phyloP scores from a whole-genome alignment of 2,113 vertebrate species.

The Dasyprocta punctata region DNA sequence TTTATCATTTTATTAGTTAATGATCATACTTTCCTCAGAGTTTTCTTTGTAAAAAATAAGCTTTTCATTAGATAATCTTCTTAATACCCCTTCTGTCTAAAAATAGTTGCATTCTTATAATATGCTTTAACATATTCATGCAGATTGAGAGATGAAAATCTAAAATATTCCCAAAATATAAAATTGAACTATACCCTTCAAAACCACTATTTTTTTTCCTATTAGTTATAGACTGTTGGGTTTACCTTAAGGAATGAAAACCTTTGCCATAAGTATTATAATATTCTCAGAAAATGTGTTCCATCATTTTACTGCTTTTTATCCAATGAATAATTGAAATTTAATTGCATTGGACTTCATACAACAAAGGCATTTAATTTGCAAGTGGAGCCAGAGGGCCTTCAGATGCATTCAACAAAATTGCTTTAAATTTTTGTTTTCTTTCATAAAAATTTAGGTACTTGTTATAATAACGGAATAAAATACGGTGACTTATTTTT shows the following conservation, averaged over 20 bases:
- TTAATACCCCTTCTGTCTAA: background rate
- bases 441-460: background rate
- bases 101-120: background rate
- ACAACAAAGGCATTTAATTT: constrained; percentile 27
- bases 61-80: background rate
- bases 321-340: background rate
- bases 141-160: background rate
- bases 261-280: background rate
- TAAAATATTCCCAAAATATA: background rate
- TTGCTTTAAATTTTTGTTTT: background rate
- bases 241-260: background rate
- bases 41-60: background rate
- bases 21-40: background rate
- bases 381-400: background rate
- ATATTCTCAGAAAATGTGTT: background rate
- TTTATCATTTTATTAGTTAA: background rate
- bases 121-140: background rate
- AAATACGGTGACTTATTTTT: background rate
- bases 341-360: background rate
- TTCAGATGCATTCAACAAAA: background rate
- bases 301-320: constrained; percentile 30
- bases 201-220: background rate
- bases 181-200: background rate
- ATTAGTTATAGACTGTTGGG: background rate
- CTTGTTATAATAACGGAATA: background rate